phyloP scores from a whole-genome alignment of 2,888 invertebrate species.

The Orthonychiurus folsomi region DNA sequence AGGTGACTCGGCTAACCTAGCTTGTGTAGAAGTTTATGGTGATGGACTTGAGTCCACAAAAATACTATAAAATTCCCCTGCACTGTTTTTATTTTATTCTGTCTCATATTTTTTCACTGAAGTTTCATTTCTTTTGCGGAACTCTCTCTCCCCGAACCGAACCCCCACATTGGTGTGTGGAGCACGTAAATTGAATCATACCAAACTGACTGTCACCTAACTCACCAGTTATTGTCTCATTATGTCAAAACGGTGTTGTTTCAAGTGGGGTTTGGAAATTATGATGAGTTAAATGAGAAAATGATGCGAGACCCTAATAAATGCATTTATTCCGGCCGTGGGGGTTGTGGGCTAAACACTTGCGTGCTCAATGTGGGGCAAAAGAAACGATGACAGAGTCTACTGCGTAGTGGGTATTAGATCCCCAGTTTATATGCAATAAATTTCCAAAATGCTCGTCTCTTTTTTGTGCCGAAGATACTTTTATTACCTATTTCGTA shows the following conservation, averaged over 20 bases:
- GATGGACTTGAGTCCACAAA: conserved; percentile 17
- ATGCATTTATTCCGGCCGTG: neutral
- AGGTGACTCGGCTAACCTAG: conserved; percentile 9
- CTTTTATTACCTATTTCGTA: too few species aligned
- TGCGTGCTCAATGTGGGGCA: neutral
- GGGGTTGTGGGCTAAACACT: neutral
- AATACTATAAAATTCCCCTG: conserved; percentile 14
- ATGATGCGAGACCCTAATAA: neutral
- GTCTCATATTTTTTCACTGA: conserved; percentile 14
- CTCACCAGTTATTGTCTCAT: conserved; percentile 1
- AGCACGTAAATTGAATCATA: neutral
- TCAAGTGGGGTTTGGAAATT: neutral
- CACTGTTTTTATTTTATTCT: conserved; percentile 16
- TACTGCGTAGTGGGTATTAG: too few species aligned
- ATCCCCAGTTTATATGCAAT: too few species aligned
- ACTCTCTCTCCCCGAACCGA: too few species aligned
- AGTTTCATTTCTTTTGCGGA: conserved; percentile 10
- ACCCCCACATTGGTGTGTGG: too few species aligned
- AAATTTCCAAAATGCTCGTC: too few species aligned
- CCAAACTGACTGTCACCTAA: neutral
- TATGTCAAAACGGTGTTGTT: neutral
- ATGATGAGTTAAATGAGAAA: neutral
- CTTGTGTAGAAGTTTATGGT: conserved; percentile 14
- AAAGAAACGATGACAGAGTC: too few species aligned
- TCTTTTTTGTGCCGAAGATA: too few species aligned